A percentile compares a stretch with the other conserved stretches of the same genome.
phyloP scores from a whole-genome alignment of 2,113 vertebrate genomes.

The Corydoras sp. region DNA sequence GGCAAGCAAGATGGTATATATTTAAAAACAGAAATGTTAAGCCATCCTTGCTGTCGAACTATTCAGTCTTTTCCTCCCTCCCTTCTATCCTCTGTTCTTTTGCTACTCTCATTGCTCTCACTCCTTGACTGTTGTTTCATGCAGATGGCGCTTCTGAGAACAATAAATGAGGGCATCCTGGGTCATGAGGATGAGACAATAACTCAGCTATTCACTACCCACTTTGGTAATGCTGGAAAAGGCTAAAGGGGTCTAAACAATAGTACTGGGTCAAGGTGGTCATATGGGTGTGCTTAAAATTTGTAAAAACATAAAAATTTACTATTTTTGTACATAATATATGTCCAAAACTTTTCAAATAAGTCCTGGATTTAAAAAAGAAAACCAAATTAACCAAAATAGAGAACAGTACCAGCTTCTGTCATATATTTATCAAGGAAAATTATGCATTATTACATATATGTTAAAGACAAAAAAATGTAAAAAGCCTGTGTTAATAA shows the following conservation, averaged over 20 bases:
- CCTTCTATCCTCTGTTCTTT: conserved; percentile 18
- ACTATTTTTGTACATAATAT: no score
- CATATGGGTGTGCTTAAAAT: conserved; percentile 12
- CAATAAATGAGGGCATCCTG: conserved; percentile 66
- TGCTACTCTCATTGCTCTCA: conserved; percentile 39
- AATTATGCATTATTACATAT: no score
- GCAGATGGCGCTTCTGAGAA: conserved; percentile 74
- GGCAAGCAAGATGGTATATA: conserved; percentile 43
- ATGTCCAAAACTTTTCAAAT: no score
- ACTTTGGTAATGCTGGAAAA: conserved; percentile 58
- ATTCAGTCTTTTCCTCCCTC: conserved; percentile 25
- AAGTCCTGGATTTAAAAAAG: no score
- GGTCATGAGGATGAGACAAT: conserved; percentile 73
- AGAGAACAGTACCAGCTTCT: no score
- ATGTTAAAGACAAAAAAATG: no score
- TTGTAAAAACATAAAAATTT: neutral
- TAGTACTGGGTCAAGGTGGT: conserved; percentile 54
- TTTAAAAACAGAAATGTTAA: conserved; percentile 19
- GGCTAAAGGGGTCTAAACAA: conserved; percentile 72
- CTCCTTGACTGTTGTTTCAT: conserved; percentile 70
- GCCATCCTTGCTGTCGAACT: conserved; percentile 23
- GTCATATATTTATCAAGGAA: no score
- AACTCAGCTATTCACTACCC: conserved; percentile 63
- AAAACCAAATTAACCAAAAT: no score
- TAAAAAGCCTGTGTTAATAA: no score